phyloP scores from a whole-genome alignment of 2,888 invertebrate species.

The Eupithecia insigniata region DNA sequence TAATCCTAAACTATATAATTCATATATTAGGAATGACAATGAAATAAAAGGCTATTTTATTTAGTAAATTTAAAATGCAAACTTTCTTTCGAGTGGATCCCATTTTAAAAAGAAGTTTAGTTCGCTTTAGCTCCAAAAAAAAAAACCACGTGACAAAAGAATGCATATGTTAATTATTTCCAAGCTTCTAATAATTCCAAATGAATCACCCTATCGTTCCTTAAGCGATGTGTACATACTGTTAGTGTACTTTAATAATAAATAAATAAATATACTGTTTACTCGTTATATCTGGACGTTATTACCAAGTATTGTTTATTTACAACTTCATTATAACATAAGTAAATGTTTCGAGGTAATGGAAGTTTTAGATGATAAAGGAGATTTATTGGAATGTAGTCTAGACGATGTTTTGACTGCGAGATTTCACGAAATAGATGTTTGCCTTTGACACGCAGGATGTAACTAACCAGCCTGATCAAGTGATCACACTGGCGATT shows the following conservation, averaged over 20 bases:
- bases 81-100: not conserved
- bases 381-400: not conserved
- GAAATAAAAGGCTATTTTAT: no score
- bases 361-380: constrained; percentile 8
- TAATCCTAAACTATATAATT: no score
- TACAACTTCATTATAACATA: constrained; percentile 13
- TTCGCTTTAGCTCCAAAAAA: not conserved
- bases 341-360: constrained; percentile 6
- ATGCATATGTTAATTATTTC: not conserved
- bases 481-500: no score
- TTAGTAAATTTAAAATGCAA: no score
- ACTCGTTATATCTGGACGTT: constrained; percentile 34
- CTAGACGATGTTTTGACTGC: constrained; percentile 14
- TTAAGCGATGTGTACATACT: no score
- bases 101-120: not conserved
- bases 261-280: no score
- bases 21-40: no score
- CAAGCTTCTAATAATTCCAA: constrained; percentile 14
- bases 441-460: not conserved
- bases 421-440: not conserved
- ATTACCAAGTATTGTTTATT: constrained; percentile 39
- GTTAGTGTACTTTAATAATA: no score
- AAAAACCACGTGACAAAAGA: not conserved
- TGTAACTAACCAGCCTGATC: no score
- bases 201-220: constrained; percentile 32